These are phyloP conservation scores for Barnardius zonarius DNA, from an alignment of 2,113 vertebrate species.

Conservation along the genomic window DNA sequence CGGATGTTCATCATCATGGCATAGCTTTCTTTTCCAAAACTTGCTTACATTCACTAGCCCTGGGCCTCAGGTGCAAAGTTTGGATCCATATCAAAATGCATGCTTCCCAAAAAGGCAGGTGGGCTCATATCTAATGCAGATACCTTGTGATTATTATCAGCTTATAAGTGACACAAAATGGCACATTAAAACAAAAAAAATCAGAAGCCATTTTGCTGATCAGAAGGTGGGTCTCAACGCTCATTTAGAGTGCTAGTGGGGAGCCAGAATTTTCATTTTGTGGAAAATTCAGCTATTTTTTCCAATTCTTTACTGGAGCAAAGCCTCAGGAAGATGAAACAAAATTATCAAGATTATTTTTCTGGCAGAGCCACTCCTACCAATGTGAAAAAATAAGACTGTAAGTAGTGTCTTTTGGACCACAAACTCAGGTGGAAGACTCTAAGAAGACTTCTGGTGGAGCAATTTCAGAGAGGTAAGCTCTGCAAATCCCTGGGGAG, in stretches of 20 bases:
- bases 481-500: not conserved
- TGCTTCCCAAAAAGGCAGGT: not conserved
- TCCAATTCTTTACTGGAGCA: not conserved
- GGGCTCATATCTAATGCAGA: not conserved
- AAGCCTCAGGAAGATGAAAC: not conserved
- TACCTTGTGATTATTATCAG: not conserved
- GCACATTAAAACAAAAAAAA: not conserved
- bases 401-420: not conserved
- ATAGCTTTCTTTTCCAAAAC: not conserved
- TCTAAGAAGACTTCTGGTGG: not conserved
- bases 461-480: not conserved
- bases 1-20: not conserved
- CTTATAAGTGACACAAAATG: not conserved
- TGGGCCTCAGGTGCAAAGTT: not conserved
- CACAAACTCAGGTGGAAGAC: not conserved
- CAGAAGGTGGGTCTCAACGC: not conserved
- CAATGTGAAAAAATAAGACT: not conserved
- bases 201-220: not conserved
- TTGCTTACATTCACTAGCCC: not conserved
- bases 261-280: not conserved
- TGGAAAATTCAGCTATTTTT: not conserved
- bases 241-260: not conserved
- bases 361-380: not conserved
- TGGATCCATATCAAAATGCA: not conserved
- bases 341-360: not conserved